These are phyloP conservation scores for Aphaenogaster ashmeadi DNA, from an alignment of 1,140 invertebrate genomes.

Conservation along the genomic window DNA sequence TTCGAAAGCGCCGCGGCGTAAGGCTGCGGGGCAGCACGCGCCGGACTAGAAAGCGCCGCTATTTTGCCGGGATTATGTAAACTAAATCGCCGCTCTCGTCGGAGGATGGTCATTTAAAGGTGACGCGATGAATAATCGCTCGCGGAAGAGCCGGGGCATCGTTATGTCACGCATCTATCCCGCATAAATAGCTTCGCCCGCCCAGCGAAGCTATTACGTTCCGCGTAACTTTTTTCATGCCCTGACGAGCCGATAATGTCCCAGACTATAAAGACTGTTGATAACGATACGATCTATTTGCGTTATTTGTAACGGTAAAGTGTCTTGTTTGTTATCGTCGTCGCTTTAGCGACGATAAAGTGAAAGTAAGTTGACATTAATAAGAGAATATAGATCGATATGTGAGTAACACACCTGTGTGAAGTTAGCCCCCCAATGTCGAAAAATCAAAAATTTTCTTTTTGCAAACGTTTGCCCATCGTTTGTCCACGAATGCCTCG, in stretches of 20 bases:
- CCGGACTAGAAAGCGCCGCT: constrained; percentile 52
- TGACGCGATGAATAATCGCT: constrained; percentile 54
- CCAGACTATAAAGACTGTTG: not conserved
- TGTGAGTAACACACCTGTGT: too few relatives aligned
- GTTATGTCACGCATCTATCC: constrained; percentile 36
- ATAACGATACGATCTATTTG: not conserved
- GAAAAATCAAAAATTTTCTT: too few relatives aligned
- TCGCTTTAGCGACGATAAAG: not conserved
- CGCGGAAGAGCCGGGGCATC: not conserved
- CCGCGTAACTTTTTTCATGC: not conserved
- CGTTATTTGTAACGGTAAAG: not conserved
- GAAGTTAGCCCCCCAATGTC: too few relatives aligned
- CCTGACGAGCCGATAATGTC: not conserved
- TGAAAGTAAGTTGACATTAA: not conserved
- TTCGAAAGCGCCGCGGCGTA: constrained; percentile 36
- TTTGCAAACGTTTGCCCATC: too few relatives aligned
- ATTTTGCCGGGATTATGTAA: constrained; percentile 51
- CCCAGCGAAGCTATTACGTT: not conserved
- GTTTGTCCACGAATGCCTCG: too few relatives aligned
- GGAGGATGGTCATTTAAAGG: constrained; percentile 46
- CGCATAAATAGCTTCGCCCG: constrained; percentile 19
- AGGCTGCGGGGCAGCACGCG: constrained; percentile 10
- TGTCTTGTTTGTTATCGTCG: not conserved
- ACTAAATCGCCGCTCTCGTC: not conserved
- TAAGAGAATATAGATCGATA: too few relatives aligned